phyloP scores from a whole-genome alignment of 1,140 invertebrate genomes.

The Carposina sasakii region DNA sequence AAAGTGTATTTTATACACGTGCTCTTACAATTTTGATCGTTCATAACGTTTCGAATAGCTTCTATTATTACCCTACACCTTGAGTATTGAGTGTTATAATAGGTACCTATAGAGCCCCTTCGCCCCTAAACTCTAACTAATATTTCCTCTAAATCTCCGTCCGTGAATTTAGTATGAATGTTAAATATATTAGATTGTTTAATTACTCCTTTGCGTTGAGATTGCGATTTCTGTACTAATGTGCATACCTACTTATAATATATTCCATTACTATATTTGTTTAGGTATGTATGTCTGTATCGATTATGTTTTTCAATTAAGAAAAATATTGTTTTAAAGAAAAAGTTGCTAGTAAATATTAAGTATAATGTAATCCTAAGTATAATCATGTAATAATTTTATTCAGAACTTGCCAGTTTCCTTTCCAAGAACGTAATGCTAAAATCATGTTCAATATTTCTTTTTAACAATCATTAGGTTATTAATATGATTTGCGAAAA shows the following conservation, averaged over 20 bases:
- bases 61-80: conserved; percentile 66
- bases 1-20: conserved; percentile 72
- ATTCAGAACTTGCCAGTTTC: no score
- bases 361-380: no score
- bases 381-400: no score
- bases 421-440: no score
- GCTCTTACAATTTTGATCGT: conserved; percentile 71
- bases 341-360: no score
- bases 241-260: conserved; percentile 21
- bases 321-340: no score
- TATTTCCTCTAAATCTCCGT: conserved; percentile 58
- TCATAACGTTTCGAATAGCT: conserved; percentile 66
- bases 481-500: no score
- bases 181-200: conserved; percentile 65
- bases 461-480: no score
- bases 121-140: conserved; percentile 46
- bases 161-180: conserved; percentile 62
- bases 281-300: no score
- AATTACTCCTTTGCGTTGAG: conserved; percentile 60
- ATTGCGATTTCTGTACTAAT: conserved; percentile 41
- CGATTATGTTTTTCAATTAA: no score
- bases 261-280: no score
- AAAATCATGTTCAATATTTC: conserved; percentile 51
- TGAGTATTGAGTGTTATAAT: conserved; percentile 65
- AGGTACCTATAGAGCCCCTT: no score